Evolutionary conservation across 2,797 vertebrate genomes (phyloP).

Genomic region (Phrynocephalus guinanensis): DNA sequence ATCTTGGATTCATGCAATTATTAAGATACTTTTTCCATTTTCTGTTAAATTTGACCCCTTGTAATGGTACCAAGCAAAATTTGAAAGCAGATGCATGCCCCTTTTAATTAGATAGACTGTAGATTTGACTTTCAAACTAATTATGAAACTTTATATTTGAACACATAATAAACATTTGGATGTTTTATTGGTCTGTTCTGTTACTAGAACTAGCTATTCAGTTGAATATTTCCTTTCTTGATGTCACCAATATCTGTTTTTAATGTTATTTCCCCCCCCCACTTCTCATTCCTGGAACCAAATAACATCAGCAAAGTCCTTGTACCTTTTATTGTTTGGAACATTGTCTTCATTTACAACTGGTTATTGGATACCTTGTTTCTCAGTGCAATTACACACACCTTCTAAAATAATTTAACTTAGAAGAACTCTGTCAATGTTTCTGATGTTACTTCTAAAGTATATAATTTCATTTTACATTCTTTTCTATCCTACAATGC

Average conservation of each 20-base stretch:
- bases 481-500: slow-evolving; percentile 44
- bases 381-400: not conserved
- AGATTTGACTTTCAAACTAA: not conserved
- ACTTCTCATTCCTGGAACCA: slow-evolving; percentile 41
- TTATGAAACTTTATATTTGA: not conserved
- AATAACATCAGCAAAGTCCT: slow-evolving; percentile 23
- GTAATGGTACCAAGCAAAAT: slow-evolving; percentile 5
- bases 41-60: not conserved
- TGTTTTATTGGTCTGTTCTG: not conserved
- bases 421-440: slow-evolving; percentile 60
- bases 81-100: not conserved
- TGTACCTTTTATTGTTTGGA: not conserved
- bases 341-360: not conserved
- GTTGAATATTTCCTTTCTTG: slow-evolving; percentile 36
- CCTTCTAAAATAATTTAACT: slow-evolving; percentile 47
- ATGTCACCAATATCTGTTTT: slow-evolving; percentile 48
- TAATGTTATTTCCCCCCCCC: slow-evolving; percentile 45
- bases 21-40: not conserved
- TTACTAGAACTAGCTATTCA: slow-evolving; percentile 9
- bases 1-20: not conserved
- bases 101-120: not conserved
- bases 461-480: slow-evolving; percentile 21
- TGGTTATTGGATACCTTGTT: slow-evolving; percentile 1
- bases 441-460: slow-evolving; percentile 56
- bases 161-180: not conserved